Conservation (phyloP, 1,140 invertebrate genomes). For the Micrasema minimum region DNA sequence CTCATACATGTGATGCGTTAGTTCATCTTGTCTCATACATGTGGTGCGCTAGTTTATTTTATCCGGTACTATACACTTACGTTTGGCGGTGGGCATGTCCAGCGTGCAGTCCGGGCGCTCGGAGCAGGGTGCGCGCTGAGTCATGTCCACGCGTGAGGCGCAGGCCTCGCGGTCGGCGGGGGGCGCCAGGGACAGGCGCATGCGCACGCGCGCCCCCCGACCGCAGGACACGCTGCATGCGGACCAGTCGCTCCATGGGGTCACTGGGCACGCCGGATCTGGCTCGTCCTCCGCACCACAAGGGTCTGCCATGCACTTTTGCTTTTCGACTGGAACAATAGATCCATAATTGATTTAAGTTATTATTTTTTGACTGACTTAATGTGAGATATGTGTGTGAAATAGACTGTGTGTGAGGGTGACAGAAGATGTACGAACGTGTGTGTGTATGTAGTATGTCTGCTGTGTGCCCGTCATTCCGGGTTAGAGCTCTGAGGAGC, state of each 20-base stretch:
- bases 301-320: conserved; percentile 77
- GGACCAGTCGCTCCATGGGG: conserved; percentile 82
- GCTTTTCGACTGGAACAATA: conserved; percentile 71
- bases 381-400: too few species aligned
- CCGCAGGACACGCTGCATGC: conserved; percentile 84
- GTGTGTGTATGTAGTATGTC: too few species aligned
- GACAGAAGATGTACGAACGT: too few species aligned
- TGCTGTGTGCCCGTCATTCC: too few species aligned
- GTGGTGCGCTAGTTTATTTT: too few species aligned
- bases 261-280: conserved; percentile 74
- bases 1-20: too few species aligned
- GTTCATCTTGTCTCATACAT: too few species aligned
- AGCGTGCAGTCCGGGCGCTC: conserved; percentile 75
- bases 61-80: conserved; percentile 59
- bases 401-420: too few species aligned
- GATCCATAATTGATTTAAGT: too few species aligned
- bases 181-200: conserved; percentile 74
- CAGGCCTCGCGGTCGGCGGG: conserved; percentile 70
- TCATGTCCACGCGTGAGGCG: conserved; percentile 69
- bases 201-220: conserved; percentile 76
- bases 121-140: conserved; percentile 74
- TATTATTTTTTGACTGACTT: too few species aligned
- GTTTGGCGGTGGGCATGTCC: conserved; percentile 79
- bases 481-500: too few species aligned
- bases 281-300: conserved; percentile 68